phyloP scores from a whole-genome alignment of 2,113 vertebrate species.

The Sinocyclocheilus anshuiensis region DNA sequence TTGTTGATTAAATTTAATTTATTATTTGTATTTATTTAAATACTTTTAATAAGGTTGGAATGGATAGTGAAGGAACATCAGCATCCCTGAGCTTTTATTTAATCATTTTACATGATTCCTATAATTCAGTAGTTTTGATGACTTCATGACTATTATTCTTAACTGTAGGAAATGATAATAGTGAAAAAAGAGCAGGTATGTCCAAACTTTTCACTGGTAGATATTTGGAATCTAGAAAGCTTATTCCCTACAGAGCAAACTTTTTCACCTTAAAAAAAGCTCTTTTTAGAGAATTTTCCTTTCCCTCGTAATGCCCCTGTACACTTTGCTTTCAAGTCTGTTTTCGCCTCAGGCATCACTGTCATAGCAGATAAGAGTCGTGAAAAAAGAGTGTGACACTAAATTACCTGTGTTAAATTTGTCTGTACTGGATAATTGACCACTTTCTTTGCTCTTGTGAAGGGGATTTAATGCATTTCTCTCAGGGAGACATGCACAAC shows the following conservation, averaged over 20 bases:
- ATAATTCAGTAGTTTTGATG: not conserved
- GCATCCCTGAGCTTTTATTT: not conserved
- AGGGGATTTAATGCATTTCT: conserved; percentile 19
- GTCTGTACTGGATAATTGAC: conserved; percentile 52
- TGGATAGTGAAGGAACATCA: not conserved
- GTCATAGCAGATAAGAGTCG: conserved; percentile 38
- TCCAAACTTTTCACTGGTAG: not conserved
- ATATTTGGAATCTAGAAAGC: not conserved
- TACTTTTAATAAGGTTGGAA: not conserved
- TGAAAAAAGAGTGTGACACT: conserved; percentile 35
- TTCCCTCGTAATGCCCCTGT: not conserved
- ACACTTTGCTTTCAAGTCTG: conserved; percentile 53
- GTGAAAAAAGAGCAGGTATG: not conserved
- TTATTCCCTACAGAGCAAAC: not conserved
- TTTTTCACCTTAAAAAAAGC: not conserved
- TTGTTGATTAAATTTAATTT: no score
- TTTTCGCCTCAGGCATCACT: conserved; percentile 34
- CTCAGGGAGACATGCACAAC: conserved; percentile 16
- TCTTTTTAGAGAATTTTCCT: not conserved
- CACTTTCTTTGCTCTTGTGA: conserved; percentile 40
- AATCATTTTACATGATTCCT: not conserved
- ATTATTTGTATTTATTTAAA: not conserved
- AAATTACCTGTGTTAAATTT: conserved; percentile 48
- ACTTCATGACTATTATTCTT: not conserved
- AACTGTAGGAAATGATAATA: not conserved